Evolutionary conservation across 2,113 vertebrate genomes (phyloP), one percentile per base, ranked within the genome.

Genomic region (Reinhardtius hippoglossoides): DNA sequence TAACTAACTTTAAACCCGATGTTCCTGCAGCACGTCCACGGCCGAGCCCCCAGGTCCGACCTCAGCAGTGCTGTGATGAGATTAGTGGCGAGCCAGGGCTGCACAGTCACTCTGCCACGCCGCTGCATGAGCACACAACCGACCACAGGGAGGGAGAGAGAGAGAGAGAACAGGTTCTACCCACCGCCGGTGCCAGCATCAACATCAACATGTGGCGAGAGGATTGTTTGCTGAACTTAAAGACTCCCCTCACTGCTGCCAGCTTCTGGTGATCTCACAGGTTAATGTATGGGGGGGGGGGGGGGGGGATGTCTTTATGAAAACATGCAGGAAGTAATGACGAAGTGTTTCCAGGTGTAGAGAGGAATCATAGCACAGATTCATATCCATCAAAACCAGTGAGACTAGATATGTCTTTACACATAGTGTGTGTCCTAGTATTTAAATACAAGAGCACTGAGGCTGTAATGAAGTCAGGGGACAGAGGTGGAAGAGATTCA

Each of bases 131-230:
- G 27, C 15, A 50, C n/a, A 52, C 1, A 7, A 12, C 27, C 16
- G 63, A 27, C 61, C 72, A 67, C 77, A 54, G 74, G 18, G 15
- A 50, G 31, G 1, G 31, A 7, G 31, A 31, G 31, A 31, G 31
- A n/a, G n/a, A n/a, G n/a, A 31, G 46, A 71, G 64, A 85, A 83
- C 76, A 68, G 83, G 72, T 87, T 86, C 21, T 65, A 67, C 42
- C 83, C 58, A 52, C 78, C 71, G 6, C 31, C 18, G 1, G 1
- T 68, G 61, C 59, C 77, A 56, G 66, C 55, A 56, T 59, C 72
- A 69, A 63, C 55, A 56, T 59, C 69, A 69, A 62, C 76, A 73
- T 76, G 76, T 73, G 63, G 55, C 1, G 58, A 76, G 48, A 77
- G 61, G 8, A 9, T 2, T 16, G 8, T 13, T 37, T 59, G 12